Evolutionary conservation across 2,888 invertebrate species (phyloP).

Genomic region (Leptura quadrifasciata): DNA sequence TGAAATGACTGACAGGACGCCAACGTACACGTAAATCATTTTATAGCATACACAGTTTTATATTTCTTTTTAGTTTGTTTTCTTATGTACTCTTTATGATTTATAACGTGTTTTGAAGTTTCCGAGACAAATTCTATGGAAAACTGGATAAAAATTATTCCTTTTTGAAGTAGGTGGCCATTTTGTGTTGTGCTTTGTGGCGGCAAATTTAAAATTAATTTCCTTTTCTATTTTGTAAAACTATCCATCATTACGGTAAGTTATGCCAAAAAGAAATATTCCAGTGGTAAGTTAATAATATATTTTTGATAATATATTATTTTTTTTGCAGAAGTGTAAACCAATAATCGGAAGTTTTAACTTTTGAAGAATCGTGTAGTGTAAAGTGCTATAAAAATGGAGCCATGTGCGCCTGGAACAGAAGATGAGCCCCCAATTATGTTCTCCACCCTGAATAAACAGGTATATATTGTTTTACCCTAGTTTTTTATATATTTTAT

Average conservation of each 20-base stretch:
- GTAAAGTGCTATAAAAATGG: slow-evolving; percentile 62
- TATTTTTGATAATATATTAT: slow-evolving; percentile 39
- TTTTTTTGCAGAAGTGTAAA: slow-evolving; percentile 50
- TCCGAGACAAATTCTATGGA: not conserved
- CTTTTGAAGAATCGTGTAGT: slow-evolving; percentile 53
- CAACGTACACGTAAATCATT: not conserved
- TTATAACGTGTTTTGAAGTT: slow-evolving; percentile 18
- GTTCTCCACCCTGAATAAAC: slow-evolving; percentile 63
- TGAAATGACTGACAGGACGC: slow-evolving; percentile 7
- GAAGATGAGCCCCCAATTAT: slow-evolving; percentile 66
- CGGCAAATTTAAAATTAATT: slow-evolving; percentile 57
- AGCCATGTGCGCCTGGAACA: slow-evolving; percentile 69
- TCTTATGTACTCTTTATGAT: slow-evolving; percentile 19
- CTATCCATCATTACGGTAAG: slow-evolving; percentile 62
- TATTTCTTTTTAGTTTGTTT: slow-evolving; percentile 11
- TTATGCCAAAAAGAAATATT: slow-evolving; percentile 48
- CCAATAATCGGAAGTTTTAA: slow-evolving; percentile 35
- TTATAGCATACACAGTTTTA: slow-evolving; percentile 1
- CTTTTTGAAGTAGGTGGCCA: slow-evolving; percentile 53
- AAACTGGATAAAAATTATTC: slow-evolving; percentile 14
- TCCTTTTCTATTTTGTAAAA: slow-evolving; percentile 38
- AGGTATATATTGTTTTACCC: slow-evolving; percentile 61
- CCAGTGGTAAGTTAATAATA: slow-evolving; percentile 31
- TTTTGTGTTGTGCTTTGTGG: slow-evolving; percentile 63
- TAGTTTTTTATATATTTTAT: slow-evolving; percentile 37